Conservation (phyloP, 2,797 vertebrate species). For the Nannoperca australis region DNA sequence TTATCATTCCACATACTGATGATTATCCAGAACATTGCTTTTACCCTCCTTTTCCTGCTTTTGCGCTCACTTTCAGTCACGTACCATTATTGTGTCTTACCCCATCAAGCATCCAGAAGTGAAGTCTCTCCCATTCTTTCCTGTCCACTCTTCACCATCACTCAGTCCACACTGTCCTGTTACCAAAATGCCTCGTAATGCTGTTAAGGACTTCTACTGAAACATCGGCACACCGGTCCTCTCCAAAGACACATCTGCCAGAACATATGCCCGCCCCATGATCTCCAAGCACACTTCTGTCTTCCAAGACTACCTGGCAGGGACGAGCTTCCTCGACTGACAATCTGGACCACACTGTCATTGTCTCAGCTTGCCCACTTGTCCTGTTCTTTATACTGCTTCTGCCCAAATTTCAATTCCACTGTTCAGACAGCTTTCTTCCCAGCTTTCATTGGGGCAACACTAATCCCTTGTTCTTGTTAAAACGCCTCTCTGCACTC, state of each 20-base stretch:
- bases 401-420: not conserved
- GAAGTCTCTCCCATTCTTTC: not conserved
- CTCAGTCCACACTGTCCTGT: not conserved
- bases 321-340: conserved; percentile 5
- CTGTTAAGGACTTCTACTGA: not conserved
- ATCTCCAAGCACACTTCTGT: not conserved
- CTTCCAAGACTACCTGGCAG: conserved; percentile 15
- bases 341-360: conserved; percentile 5
- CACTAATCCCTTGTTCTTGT: not conserved
- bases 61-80: not conserved
- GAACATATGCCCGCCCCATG: not conserved
- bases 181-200: not conserved
- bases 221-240: not conserved
- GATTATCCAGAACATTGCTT: not conserved
- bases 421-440: not conserved
- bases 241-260: not conserved
- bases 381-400: not conserved
- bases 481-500: not conserved
- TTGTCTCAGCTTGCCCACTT: not conserved
- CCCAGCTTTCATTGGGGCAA: not conserved
- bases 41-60: conserved; percentile 4
- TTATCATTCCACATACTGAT: not conserved
- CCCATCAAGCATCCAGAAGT: not conserved
- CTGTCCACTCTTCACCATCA: not conserved
- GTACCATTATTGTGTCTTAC: not conserved